These are phyloP conservation scores for Ornithorhynchus anatinus DNA, from an alignment of 2,113 vertebrate genomes.

Conservation along the genomic window DNA sequence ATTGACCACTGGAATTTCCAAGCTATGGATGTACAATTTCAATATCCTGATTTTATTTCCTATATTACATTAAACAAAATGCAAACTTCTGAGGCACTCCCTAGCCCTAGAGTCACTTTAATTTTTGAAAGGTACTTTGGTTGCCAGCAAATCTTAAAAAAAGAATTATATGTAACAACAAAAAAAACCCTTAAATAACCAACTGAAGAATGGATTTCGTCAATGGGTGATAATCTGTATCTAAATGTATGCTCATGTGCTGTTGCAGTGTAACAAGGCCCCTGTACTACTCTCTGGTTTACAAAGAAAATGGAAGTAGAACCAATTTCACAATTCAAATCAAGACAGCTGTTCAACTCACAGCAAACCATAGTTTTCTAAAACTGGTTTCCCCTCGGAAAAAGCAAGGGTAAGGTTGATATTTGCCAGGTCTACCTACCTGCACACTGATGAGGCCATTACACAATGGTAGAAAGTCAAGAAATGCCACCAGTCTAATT, in stretches of 20 bases:
- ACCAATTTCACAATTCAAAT: neutral
- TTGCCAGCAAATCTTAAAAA: constrained; percentile 61
- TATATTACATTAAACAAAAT: constrained; percentile 43
- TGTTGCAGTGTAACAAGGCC: constrained; percentile 29
- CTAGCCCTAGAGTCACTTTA: constrained; percentile 40
- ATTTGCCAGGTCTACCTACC: too few relatives aligned
- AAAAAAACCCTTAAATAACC: neutral
- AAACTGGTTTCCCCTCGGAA: neutral
- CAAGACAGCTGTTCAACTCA: neutral
- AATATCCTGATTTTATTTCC: constrained; percentile 10
- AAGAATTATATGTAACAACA: neutral
- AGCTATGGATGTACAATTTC: constrained; percentile 37
- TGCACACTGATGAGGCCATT: too few relatives aligned
- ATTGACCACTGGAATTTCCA: constrained; percentile 27
- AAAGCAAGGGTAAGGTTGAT: too few relatives aligned
- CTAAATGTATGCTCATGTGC: neutral
- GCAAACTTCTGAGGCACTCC: neutral
- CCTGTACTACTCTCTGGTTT: constrained; percentile 9
- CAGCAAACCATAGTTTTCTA: neutral
- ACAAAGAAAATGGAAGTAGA: neutral
- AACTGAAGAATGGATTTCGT: constrained; percentile 41
- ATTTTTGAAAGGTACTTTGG: constrained; percentile 67
- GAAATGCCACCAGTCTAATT: too few relatives aligned
- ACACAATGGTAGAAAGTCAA: too few relatives aligned
- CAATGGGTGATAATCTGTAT: constrained; percentile 12